Base-by-base conservation (phyloP, 2,888 invertebrate genomes). In the Athalia cordata region DNA sequence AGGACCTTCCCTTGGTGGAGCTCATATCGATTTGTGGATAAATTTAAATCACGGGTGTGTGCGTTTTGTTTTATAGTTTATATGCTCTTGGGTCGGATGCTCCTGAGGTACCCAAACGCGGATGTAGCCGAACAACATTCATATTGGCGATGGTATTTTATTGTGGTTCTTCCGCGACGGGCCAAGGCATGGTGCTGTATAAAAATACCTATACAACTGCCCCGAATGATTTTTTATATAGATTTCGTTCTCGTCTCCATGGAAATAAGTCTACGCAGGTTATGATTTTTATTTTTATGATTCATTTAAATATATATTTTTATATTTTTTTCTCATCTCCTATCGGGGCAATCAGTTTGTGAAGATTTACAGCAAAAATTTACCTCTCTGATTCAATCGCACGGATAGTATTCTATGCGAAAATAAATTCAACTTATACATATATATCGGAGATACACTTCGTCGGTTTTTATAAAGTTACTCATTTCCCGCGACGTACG, bases 51-150 rank as follows among this genome's bases (percentile, higher is more conserved):
- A 43, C 43, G 55, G 50, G 50, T 5, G 50, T 55, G 43, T 49
- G 45, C 47, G 47, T 8, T 59, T 49, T 59, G 57, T 82, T 82
- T 84, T 83, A 83, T 84, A 83, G 84, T 86, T 86, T 86, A 86
- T 85, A 86, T 83, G 85, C 84, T 85, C 29, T 29, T 86, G 82
- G 84, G 79, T 50, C 62, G 61, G 62, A n/a, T 52, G 68, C 72
- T 45, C 61, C 59, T 45, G 49, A 43, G 59, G 72, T 68, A 52
- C 45, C 13, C 11, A 15, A 45, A 11, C 29, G 72, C 59, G 50
- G 49, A 78, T 75, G 49, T 52, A 76, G 49, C 76, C n/a, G 45
- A 76, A 78, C 67, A 67, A 67, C 59, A 67, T 76, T 66, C 76
- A 78, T 76, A 78, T 78, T 67, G 76, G 78, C 49, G 47, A 43